phyloP scores from a whole-genome alignment of 1,140 invertebrate genomes.

The Cardiocondyla obscurior region DNA sequence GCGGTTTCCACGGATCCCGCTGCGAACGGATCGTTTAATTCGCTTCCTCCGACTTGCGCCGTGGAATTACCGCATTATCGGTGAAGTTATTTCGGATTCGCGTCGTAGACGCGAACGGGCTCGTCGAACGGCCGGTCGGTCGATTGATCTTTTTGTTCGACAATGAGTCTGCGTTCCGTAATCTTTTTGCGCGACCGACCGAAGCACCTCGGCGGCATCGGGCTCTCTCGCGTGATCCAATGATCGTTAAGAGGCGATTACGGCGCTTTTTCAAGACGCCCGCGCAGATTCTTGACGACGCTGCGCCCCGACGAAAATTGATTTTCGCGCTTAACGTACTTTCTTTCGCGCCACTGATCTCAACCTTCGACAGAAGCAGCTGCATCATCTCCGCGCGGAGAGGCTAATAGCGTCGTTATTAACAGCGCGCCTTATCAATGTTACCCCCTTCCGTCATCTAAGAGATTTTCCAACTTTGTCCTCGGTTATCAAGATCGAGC shows the following conservation, averaged over 20 bases:
- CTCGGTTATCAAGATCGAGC: not conserved
- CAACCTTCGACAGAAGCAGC: conserved; percentile 5
- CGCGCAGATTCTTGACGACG: conserved; percentile 52
- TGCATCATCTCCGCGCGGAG: conserved; percentile 6
- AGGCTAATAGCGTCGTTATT: conserved; percentile 47
- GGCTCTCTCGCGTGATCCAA: conserved; percentile 32
- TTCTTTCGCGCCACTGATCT: conserved; percentile 65
- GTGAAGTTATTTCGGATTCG: conserved; percentile 53
- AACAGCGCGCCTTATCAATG: conserved; percentile 8
- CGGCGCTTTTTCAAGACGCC: conserved; percentile 46
- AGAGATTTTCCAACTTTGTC: conserved; percentile 35
- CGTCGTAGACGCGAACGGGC: not conserved
- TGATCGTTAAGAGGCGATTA: conserved; percentile 56
- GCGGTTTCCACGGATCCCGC: conserved; percentile 57
- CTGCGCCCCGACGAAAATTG: conserved; percentile 47
- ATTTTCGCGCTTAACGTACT: conserved; percentile 58
- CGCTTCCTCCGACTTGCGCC: conserved; percentile 52
- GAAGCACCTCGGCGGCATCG: conserved; percentile 12
- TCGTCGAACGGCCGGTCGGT: not conserved
- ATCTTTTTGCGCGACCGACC: conserved; percentile 25
- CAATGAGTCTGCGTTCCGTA: conserved; percentile 25
- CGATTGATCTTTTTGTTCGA: conserved; percentile 51
- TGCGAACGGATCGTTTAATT: conserved; percentile 68
- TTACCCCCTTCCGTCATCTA: not conserved
- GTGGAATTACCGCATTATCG: conserved; percentile 63